Conservation (phyloP, 2,797 vertebrate genomes). For the Amblyraja radiata region DNA sequence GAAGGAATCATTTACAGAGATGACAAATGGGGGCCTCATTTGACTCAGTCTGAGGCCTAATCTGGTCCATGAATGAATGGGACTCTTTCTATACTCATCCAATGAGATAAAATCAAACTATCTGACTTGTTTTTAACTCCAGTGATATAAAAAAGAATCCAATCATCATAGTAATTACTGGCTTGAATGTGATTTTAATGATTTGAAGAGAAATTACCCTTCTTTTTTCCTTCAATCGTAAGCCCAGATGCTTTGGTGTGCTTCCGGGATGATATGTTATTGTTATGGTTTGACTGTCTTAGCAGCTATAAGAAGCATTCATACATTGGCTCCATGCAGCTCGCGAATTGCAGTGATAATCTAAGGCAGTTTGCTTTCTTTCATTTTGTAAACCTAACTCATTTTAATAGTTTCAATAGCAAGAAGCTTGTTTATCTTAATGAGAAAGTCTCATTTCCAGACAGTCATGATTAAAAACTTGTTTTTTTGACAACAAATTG, state of each 20-base stretch:
- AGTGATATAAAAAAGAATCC: constrained; percentile 12
- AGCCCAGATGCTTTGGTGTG: background rate
- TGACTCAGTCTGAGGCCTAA: background rate
- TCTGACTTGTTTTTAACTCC: constrained; percentile 31
- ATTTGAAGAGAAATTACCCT: constrained; percentile 4
- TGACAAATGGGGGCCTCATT: constrained; percentile 9
- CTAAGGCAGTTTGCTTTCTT: background rate
- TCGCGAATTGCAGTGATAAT: background rate
- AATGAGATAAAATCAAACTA: constrained; percentile 13
- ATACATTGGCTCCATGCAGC: background rate
- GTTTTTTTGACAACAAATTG: background rate
- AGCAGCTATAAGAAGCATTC: background rate
- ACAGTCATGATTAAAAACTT: background rate
- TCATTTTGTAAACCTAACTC: background rate
- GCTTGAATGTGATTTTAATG: constrained; percentile 19
- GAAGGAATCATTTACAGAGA: constrained; percentile 35
- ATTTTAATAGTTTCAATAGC: background rate
- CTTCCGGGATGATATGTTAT: background rate
- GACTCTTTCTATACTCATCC: constrained; percentile 1
- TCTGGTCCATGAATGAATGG: constrained; percentile 24
- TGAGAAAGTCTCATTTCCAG: background rate
- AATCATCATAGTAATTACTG: constrained; percentile 27
- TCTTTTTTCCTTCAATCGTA: background rate
- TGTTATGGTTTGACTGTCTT: constrained; percentile 5
- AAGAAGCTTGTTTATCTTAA: background rate